These are phyloP conservation scores for Decapterus maruadsi DNA, from an alignment of 2,797 vertebrate species.

Conservation along the genomic window DNA sequence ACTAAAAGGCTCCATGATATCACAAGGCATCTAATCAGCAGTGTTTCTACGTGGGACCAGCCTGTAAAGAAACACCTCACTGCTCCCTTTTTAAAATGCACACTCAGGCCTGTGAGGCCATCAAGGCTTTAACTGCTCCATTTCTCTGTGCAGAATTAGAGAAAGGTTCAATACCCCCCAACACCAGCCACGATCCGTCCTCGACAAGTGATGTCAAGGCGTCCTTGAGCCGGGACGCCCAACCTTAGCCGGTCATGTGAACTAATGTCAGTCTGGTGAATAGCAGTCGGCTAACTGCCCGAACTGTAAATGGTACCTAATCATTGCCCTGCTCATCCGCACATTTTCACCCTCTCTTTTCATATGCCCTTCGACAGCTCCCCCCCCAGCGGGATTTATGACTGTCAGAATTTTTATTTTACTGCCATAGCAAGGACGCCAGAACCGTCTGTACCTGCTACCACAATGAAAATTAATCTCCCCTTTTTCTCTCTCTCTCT, in stretches of 20 bases:
- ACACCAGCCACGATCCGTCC: neutral
- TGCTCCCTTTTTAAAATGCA: constrained; percentile 42
- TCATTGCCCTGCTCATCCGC: constrained; percentile 18
- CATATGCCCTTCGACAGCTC: constrained; percentile 40
- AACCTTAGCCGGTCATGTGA: constrained; percentile 18
- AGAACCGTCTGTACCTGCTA: constrained; percentile 50
- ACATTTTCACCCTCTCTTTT: constrained; percentile 20
- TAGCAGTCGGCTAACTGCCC: constrained; percentile 2
- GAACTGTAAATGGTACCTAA: constrained; percentile 23
- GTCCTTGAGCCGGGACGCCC: constrained; percentile 41
- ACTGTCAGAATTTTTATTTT: constrained; percentile 51
- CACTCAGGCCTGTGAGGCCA: constrained; percentile 25
- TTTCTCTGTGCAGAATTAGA: constrained; percentile 12
- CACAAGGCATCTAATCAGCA: constrained; percentile 32
- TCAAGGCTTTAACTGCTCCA: constrained; percentile 5
- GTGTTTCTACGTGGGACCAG: constrained; percentile 20
- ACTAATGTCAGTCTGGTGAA: constrained; percentile 21
- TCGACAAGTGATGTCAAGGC: neutral
- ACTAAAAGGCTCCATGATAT: constrained; percentile 29
- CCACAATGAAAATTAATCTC: constrained; percentile 55
- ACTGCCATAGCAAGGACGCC: constrained; percentile 52
- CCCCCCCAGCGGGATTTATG: constrained; percentile 58
- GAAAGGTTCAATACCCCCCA: constrained; percentile 9
- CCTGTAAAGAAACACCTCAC: constrained; percentile 46
- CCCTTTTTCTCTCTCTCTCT: neutral